These are phyloP conservation scores for Xestobium rufovillosum DNA, from an alignment of 2,888 invertebrate genomes.

Conservation along the genomic window DNA sequence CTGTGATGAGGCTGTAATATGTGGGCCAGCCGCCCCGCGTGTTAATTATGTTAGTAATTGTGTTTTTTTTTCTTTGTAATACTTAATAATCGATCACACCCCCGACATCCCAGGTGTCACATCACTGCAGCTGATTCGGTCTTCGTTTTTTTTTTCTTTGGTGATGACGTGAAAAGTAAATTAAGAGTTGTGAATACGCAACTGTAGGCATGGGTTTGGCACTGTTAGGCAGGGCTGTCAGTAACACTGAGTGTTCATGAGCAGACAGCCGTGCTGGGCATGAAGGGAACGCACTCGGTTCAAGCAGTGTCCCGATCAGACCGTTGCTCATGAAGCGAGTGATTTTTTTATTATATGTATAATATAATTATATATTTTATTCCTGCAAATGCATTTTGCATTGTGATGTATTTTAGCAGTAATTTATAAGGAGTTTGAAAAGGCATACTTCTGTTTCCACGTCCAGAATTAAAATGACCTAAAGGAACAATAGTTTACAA, in stretches of 20 bases:
- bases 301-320: constrained; percentile 33
- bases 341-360: constrained; percentile 41
- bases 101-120: constrained; percentile 38
- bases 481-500: no score
- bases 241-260: constrained; percentile 19
- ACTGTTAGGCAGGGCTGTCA: constrained; percentile 30
- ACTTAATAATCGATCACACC: constrained; percentile 28
- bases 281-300: constrained; percentile 38
- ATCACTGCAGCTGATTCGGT: constrained; percentile 32
- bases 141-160: constrained; percentile 23
- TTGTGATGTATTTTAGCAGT: constrained; percentile 54
- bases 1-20: no score
- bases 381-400: constrained; percentile 74
- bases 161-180: constrained; percentile 20
- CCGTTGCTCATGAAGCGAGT: constrained; percentile 39
- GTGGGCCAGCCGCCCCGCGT: constrained; percentile 24
- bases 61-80: constrained; percentile 37
- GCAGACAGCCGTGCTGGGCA: constrained; percentile 31
- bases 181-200: constrained; percentile 22
- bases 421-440: constrained; percentile 42
- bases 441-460: constrained; percentile 41
- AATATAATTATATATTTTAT: constrained; percentile 66
- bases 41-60: constrained; percentile 30
- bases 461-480: constrained; percentile 6
- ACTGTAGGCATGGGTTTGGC: constrained; percentile 36